Evolutionary conservation across 2,888 invertebrate species (phyloP), one percentile per base, ranked within the genome.

Genomic region (Zygaena filipendulae): DNA sequence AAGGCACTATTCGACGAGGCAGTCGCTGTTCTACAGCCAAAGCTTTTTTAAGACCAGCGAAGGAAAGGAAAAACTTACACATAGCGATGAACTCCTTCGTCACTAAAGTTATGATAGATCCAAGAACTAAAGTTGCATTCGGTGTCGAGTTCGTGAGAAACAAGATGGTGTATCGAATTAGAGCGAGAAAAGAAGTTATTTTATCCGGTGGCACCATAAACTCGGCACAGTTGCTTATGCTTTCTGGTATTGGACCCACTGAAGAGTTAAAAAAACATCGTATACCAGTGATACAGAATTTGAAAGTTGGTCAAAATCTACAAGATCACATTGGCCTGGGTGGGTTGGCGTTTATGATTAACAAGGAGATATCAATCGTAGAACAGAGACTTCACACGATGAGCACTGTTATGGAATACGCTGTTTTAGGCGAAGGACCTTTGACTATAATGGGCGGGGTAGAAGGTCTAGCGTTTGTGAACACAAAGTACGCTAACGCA

Each of bases 191-290:
- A 56, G 95, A 95, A 61, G 90, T 98, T 0, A 90, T 98, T 25
- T 55, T 98, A 2, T 92, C 93, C 1, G 95, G 90, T 0, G 98
- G 98, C 0, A 85, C 97, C 0, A 84, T 99, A 0, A 97, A 96
- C 56, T 91, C 96, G 0, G 95, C 98, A 0, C 97, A 99, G 56
- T 53, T 98, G 2, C 66, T 98, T 20, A 94, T 97, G 94, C 63
- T 98, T 1, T 95, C 95, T 5, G 98, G 97, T 0, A 84, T 97
- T 7, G 92, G 92, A 0, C 91, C 91, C 0, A 80, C 83, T 27
- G 84, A 85, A 11, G 87, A 92, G 46, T 52, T 93, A 31, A 68
- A 80, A n/a, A 85, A 87, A 44, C 85, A 87, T 43, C 82, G 86
- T 27, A 92, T 95, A 42, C 91, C 92, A 0, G 71, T 92, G 0